Base-by-base conservation (phyloP, 2,113 vertebrate genomes). In the Pseudorasbora parva region DNA sequence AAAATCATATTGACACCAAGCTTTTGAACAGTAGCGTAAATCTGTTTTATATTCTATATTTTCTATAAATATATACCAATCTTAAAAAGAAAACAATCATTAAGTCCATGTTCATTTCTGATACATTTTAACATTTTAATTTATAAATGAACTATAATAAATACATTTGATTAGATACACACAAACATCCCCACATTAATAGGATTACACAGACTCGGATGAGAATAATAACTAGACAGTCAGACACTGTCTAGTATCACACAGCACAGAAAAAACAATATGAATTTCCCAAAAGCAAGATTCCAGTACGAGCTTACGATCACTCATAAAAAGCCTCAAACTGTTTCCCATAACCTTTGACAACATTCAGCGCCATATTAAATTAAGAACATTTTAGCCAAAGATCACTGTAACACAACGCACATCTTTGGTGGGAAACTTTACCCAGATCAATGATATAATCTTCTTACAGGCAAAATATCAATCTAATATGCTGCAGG, bases 391-490 rank as follows among this genome's bases (percentile, higher is more conserved):
- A 78, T 60, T 78, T 78, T 60, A 78, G 56, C 56, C 56, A 78
- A 78, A 60, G 76, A 78, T 78, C 76, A 45, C 56, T 78, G 76
- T 78, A 78, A 78, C 76, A 78, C 76, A 78, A 78, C 56, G 56
- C 76, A 60, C 37, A 43, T 78, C 76, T 45, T 78, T 12, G 23
- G 43, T 78, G 76, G 76, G 76, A 78, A 78, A 78, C 76, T 60
- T 78, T 62, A 37, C 76, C 76, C n/a, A 45, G 76, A 78, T 78
- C 76, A 62, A 78, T 78, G 76, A 59, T 19, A 43, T 78, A 62
- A 78, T 78, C 76, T 78, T 78, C 76, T 78, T 78, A 78, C 76
- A 60, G 76, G 56, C 76, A 60, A 78, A 78, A 78, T 37, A 78
- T 43, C 57, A 43, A 25, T 78, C 76, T 78, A 78, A 78, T 78